Base-by-base conservation (phyloP, 2,888 invertebrate species). In the Lasioglossum zephyrum region DNA sequence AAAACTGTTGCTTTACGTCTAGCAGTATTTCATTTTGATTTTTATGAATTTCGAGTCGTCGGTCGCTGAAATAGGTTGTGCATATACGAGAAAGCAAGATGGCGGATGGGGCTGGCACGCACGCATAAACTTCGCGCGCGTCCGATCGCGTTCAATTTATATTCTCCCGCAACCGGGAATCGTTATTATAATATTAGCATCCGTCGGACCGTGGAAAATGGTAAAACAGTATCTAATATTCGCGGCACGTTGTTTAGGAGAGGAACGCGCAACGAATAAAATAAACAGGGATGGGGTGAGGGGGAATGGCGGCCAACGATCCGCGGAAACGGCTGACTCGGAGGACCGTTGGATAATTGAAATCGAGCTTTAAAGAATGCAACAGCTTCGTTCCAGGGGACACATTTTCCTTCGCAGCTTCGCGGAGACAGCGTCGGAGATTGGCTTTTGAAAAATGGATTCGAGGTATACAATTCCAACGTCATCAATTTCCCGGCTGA, bases 391-490 rank as follows among this genome's bases (percentile, higher is more conserved):
- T 49, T 31, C 73, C 79, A 2, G 22, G 60, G 60, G 60, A 13
- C 26, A n/a, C 2, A 13, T n/a, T 22, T 3, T 22, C 11, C 66
- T 39, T 73, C 73, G 9, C n/a, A n/a, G 2, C n/a, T 60, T n/a
- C 39, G 26, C 31, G n/a, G 26, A 60, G 60, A 74, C 53, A 57
- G 53, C 26, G 18, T 18, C 18, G 39, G 11, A 31, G 44, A 72
- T 69, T 49, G 77, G 16, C n/a, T 49, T 69, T 39, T 47, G 22
- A 69, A 47, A 73, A 73, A 73, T 73, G 41, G 31, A 66, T 26
- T 11, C 26, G 60, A 6, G 60, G 4, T 9, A 26, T 9, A 26
- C 26, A 60, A 26, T 60, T 36, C 36, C 36, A 16, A 18, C 18
- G 66, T 36, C 16, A 36, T 66, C 66, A 66, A 18, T 66, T 66